Evolutionary conservation across 2,888 invertebrate species (phyloP).

Genomic region (Tetranychus truncatus): DNA sequence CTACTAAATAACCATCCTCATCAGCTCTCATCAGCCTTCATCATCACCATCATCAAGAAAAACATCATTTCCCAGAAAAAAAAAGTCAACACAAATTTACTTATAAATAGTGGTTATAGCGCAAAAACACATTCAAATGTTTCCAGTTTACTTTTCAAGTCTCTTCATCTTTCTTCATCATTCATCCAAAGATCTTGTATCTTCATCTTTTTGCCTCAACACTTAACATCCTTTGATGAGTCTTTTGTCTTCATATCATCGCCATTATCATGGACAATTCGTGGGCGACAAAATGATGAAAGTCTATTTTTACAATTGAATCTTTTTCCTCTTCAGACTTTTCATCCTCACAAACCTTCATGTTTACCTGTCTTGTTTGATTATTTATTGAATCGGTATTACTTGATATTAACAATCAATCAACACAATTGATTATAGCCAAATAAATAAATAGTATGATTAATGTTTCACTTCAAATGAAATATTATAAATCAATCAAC

Average conservation of each 20-base stretch:
- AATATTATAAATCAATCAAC: neutral
- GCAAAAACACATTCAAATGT: too few species aligned
- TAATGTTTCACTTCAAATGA: too few species aligned
- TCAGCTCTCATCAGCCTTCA: too few species aligned
- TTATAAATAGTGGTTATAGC: too few species aligned
- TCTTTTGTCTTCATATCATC: neutral
- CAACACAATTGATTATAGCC: neutral
- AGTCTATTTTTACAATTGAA: neutral
- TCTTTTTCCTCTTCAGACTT: too few species aligned
- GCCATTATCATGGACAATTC: neutral
- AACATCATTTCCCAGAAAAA: neutral
- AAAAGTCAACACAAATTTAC: neutral
- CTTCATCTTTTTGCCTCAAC: neutral
- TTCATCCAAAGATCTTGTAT: neutral
- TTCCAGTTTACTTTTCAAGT: neutral
- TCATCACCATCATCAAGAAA: too few species aligned
- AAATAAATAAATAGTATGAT: neutral
- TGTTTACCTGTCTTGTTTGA: too few species aligned
- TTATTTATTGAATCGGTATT: too few species aligned
- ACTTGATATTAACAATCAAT: neutral
- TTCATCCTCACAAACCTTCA: too few species aligned
- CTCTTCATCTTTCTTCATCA: neutral
- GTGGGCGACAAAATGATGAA: neutral
- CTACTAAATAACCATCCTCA: neutral
- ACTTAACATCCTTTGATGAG: neutral